phyloP scores from a whole-genome alignment of 2,797 vertebrate species.

The Novumbra hubbsi region DNA sequence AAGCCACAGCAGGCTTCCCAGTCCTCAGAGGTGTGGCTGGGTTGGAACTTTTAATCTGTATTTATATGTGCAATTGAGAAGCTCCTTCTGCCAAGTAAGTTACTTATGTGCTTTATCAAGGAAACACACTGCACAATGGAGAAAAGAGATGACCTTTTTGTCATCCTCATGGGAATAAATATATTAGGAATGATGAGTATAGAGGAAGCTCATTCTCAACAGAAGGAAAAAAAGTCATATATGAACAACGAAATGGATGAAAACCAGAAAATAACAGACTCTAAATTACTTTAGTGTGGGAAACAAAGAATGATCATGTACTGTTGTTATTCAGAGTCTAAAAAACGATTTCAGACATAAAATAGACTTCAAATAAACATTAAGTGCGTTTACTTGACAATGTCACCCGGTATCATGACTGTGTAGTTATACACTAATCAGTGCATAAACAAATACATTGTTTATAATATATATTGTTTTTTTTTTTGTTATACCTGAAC shows the following conservation, averaged over 20 bases:
- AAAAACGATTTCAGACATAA: not conserved
- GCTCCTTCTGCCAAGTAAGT: conserved; percentile 26
- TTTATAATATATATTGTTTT: not conserved
- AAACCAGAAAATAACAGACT: not conserved
- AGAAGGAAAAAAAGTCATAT: not conserved
- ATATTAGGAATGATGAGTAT: conserved; percentile 23
- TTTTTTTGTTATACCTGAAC: too few species aligned
- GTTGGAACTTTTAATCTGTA: conserved; percentile 34
- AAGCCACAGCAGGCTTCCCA: conserved; percentile 43
- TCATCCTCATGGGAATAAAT: conserved; percentile 16
- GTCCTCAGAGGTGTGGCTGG: conserved; percentile 35
- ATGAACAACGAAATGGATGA: not conserved
- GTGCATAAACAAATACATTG: not conserved
- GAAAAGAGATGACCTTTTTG: not conserved
- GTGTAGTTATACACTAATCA: not conserved
- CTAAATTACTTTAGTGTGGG: not conserved
- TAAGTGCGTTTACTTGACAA: not conserved
- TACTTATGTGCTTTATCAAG: conserved; percentile 13
- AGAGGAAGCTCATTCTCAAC: conserved; percentile 21
- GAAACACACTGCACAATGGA: conserved; percentile 19
- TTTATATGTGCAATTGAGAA: conserved; percentile 32
- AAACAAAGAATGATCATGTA: not conserved
- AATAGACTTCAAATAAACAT: not conserved
- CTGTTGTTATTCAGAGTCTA: not conserved
- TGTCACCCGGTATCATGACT: not conserved